Base-by-base conservation (phyloP, 1,140 invertebrate species). In the Charaxes varanes region DNA sequence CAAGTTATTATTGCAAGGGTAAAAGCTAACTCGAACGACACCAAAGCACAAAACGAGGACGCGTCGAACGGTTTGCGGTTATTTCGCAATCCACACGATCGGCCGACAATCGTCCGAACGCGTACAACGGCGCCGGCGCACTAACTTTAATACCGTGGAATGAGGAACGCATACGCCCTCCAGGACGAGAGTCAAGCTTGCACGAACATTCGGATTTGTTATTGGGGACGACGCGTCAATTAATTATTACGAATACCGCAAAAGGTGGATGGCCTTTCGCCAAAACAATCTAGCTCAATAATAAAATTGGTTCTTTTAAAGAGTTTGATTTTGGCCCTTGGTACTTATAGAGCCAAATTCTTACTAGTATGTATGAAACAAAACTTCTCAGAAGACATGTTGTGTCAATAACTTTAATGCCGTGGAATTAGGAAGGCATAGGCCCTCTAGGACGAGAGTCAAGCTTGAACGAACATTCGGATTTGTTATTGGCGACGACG, bases 71-170 rank as follows among this genome's bases (percentile, higher is more conserved):
- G 26, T 32, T 52, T 56, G 59, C 61, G 44, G 27, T 58, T 44
- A 41, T 49, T 62, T 58, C 49, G 56, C 54, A 56, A 37, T 34
- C n/a, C n/a, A 35, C 27, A 15, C 22, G n/a, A 52, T 40, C 38
- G 40, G 57, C 43, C 51, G 40, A 40, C 44, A 56, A 57, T 59
- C 71, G 64, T 56, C 64, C 72, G 65, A 47, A 60, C 72, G 48
- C 53, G 64, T 34, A 59, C 57, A 45, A 62, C 63, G 57, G 63
- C 67, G 65, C 62, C 41, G 38, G 63, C 67, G 65, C 65, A 77
- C 72, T 77, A 64, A 42, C 33, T 41, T 23, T 16, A 32, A 18
- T 8, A 5, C 16, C 7, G 27, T 7, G 6, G 26, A 31, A 30
- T 38, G 32, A 26, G 16, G 12, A 41, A 33, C 57, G 48, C 42